A percentile compares a stretch with the other conserved stretches of the same genome.
Conservation (phyloP, 2,113 vertebrate genomes). For the Silurus meridionalis region DNA sequence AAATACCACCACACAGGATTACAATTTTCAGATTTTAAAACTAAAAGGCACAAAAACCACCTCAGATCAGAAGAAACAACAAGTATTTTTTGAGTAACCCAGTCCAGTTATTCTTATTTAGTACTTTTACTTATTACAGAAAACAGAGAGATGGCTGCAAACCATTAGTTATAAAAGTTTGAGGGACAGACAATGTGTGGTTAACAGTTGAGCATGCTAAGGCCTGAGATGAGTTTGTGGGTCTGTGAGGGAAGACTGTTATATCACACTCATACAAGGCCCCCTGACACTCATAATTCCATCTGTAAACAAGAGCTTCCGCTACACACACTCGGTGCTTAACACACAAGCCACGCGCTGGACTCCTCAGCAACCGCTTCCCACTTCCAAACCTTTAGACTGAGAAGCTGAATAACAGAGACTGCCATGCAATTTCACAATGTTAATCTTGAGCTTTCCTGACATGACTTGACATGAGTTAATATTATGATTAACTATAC, state of each 20-base stretch:
- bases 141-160: not conserved
- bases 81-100: not conserved
- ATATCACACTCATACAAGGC: not conserved
- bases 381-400: not conserved
- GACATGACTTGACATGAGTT: not conserved
- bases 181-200: not conserved
- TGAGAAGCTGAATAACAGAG: not conserved
- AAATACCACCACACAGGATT: not conserved
- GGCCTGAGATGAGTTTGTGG: not conserved
- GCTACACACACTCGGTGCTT: not conserved
- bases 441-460: not conserved
- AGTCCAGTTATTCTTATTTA: not conserved
- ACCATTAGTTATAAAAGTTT: not conserved
- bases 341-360: not conserved
- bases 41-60: not conserved
- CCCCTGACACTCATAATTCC: slow-evolving; percentile 26
- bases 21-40: not conserved
- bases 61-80: not conserved
- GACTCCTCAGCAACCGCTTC: not conserved
- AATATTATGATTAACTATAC: slow-evolving; percentile 23
- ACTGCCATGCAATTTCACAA: not conserved
- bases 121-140: not conserved
- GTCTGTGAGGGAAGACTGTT: not conserved
- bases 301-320: slow-evolving; percentile 29
- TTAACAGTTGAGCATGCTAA: not conserved